These are phyloP conservation scores for Calyptommatus sinebrachiatus DNA, from an alignment of 2,113 vertebrate species.

Conservation along the genomic window DNA sequence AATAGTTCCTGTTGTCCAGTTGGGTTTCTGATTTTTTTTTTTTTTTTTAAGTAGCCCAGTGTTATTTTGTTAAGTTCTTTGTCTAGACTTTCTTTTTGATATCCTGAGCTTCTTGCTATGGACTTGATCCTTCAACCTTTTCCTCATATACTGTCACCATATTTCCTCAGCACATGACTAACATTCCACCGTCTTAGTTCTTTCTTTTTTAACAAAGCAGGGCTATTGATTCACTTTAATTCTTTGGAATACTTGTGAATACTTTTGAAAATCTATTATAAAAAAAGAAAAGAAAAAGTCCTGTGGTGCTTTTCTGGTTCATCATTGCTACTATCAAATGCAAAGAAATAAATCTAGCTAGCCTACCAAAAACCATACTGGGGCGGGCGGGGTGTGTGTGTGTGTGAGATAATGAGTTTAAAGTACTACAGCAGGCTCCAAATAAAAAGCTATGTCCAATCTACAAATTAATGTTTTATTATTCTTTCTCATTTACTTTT, in stretches of 20 bases:
- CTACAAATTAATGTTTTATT: constrained; percentile 31
- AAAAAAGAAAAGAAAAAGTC: background rate
- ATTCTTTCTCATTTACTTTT: constrained; percentile 7
- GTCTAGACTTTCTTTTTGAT: constrained; percentile 30
- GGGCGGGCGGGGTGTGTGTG: background rate
- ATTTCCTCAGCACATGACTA: constrained; percentile 11
- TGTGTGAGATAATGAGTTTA: constrained; percentile 17
- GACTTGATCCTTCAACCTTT: constrained; percentile 28
- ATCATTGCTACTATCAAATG: constrained; percentile 42
- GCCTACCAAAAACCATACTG: constrained; percentile 16
- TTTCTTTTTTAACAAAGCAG: constrained; percentile 30
- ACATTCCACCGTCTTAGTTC: constrained; percentile 31
- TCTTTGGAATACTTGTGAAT: constrained; percentile 19
- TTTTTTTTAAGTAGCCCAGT: background rate
- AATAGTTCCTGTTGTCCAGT: background rate
- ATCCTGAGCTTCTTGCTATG: constrained; percentile 36
- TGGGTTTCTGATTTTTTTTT: no score
- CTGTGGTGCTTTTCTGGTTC: constrained; percentile 24
- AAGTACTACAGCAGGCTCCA: constrained; percentile 42
- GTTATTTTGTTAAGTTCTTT: constrained; percentile 24
- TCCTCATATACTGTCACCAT: constrained; percentile 12
- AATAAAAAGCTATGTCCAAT: constrained; percentile 28
- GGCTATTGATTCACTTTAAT: constrained; percentile 36
- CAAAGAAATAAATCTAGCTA: constrained; percentile 44
- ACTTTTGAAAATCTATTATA: constrained; percentile 28